phyloP scores from a whole-genome alignment of 2,888 invertebrate genomes.

The Himalopsyche japonica region DNA sequence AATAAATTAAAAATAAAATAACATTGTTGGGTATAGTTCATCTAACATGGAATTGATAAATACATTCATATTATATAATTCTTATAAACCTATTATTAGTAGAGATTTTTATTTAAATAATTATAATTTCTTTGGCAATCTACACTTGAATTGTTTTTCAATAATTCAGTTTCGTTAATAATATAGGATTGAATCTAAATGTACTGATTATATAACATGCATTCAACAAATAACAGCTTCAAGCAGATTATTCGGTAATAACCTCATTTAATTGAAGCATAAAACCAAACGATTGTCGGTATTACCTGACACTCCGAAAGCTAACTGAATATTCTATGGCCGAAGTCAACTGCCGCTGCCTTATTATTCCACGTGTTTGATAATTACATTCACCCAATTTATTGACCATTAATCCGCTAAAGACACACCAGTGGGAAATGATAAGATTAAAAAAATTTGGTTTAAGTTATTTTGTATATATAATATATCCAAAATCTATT shows the following conservation, averaged over 20 bases:
- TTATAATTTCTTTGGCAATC: not conserved
- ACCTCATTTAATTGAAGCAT: not conserved
- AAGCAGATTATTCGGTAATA: not conserved
- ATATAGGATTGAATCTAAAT: not conserved
- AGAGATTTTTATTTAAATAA: not conserved
- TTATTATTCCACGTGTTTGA: no score
- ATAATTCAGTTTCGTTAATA: not conserved
- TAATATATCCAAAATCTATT: no score
- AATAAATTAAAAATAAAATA: not conserved
- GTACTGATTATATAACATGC: not conserved
- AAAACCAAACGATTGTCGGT: not conserved
- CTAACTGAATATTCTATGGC: no score
- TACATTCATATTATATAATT: not conserved
- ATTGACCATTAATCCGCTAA: no score
- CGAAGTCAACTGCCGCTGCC: no score
- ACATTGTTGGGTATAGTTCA: not conserved
- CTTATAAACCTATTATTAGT: not conserved
- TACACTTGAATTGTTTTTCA: not conserved
- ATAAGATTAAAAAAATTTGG: no score
- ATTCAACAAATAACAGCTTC: not conserved
- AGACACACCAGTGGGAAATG: no score
- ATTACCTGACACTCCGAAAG: not conserved
- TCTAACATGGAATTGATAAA: not conserved
- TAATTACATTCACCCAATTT: no score
- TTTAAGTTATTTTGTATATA: no score